phyloP scores from a whole-genome alignment of 2,113 vertebrate genomes.

The Rhinoderma darwinii region DNA sequence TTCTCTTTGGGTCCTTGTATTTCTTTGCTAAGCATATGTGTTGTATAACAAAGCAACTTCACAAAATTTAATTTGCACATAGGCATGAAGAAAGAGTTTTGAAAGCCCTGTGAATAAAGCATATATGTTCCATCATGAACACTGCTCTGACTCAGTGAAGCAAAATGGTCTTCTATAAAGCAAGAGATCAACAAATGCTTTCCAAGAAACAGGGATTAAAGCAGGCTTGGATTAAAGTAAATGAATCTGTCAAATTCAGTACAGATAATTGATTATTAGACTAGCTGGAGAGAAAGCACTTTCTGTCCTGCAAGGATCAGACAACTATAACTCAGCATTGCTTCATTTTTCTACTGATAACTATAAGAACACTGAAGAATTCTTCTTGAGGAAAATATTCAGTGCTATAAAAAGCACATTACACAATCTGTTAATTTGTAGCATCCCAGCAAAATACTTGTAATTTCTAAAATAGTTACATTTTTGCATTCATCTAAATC shows the following conservation, averaged over 20 bases:
- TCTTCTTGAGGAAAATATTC: neutral
- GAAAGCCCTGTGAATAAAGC: slow-evolving; percentile 30
- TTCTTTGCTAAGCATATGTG: neutral
- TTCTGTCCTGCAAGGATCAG: slow-evolving; percentile 56
- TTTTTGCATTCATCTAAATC: neutral
- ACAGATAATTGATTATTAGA: slow-evolving; percentile 59
- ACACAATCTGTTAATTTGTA: slow-evolving; percentile 4
- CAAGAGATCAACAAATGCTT: slow-evolving; percentile 57
- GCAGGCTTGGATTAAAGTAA: slow-evolving; percentile 56
- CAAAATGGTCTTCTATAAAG: slow-evolving; percentile 52
- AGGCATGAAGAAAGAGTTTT: neutral
- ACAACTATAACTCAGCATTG: slow-evolving; percentile 52
- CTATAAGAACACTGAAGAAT: slow-evolving; percentile 36
- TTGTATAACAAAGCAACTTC: neutral
- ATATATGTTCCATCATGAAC: slow-evolving; percentile 10
- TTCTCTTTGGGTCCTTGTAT: neutral
- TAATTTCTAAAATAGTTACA: neutral
- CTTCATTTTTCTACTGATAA: slow-evolving; percentile 47
- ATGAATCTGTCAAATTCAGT: slow-evolving; percentile 60
- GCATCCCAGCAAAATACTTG: neutral
- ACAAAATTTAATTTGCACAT: neutral
- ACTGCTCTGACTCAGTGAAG: slow-evolving; percentile 38
- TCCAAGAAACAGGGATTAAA: slow-evolving; percentile 59
- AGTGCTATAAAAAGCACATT: slow-evolving; percentile 16
- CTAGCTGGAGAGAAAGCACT: slow-evolving; percentile 57